These are phyloP conservation scores for Brachionus sp. DNA, from an alignment of 1,140 invertebrate genomes.

Conservation along the genomic window DNA sequence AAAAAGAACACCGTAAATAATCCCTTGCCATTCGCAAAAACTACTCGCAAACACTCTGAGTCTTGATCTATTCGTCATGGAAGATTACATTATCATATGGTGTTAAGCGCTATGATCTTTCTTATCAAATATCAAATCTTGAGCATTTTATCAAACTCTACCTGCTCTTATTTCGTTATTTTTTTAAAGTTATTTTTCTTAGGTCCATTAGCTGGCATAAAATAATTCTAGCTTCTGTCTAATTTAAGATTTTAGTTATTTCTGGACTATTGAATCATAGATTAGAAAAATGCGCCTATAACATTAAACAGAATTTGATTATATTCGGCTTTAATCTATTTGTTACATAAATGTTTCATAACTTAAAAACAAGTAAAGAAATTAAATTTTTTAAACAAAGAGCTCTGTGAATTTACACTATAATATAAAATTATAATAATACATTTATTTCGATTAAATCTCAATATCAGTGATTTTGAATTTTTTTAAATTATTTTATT, in stretches of 20 bases:
- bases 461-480: too few species aligned
- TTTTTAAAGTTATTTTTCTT: not conserved
- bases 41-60: not conserved
- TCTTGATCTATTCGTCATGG: constrained; percentile 35
- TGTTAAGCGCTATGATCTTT: not conserved
- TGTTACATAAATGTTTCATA: too few species aligned
- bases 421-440: too few species aligned
- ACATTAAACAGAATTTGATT: constrained; percentile 1
- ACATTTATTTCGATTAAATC: too few species aligned
- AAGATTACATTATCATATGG: constrained; percentile 42
- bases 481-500: too few species aligned
- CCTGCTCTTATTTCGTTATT: not conserved
- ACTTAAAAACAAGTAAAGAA: too few species aligned
- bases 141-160: not conserved
- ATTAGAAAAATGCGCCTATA: not conserved
- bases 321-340: not conserved
- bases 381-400: too few species aligned
- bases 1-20: constrained; percentile 33
- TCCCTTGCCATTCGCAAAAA: constrained; percentile 11
- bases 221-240: not conserved
- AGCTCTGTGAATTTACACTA: too few species aligned
- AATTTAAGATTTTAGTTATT: not conserved
- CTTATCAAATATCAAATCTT: not conserved
- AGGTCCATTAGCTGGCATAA: not conserved
- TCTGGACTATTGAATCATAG: constrained; percentile 10